A percentile compares a stretch with the other conserved stretches of the same genome.
These are phyloP conservation scores for Tadarida brasiliensis DNA, from an alignment of 2,797 vertebrate genomes.

Conservation along the genomic window DNA sequence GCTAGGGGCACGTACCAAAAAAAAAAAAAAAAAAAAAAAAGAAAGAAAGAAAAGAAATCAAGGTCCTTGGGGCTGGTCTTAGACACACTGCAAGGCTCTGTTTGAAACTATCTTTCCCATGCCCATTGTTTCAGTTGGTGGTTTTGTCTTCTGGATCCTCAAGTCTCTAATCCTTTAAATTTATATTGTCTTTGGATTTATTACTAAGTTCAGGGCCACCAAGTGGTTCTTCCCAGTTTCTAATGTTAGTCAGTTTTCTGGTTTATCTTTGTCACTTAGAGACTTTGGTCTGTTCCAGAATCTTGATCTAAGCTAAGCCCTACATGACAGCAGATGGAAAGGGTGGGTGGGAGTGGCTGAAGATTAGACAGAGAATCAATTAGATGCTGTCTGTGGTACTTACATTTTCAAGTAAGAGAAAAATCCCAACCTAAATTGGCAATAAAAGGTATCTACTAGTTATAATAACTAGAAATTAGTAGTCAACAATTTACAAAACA, in stretches of 20 bases:
- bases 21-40: too few relatives aligned
- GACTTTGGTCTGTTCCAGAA: constrained; percentile 6
- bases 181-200: constrained; percentile 30
- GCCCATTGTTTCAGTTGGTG: neutral
- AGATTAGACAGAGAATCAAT: neutral
- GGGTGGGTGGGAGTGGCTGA: neutral
- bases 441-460: constrained; percentile 28
- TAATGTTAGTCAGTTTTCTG: neutral
- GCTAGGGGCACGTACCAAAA: too few relatives aligned
- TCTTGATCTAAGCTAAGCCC: neutral
- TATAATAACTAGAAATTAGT: neutral
- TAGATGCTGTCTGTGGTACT: constrained; percentile 27
- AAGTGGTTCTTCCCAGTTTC: neutral
- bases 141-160: constrained; percentile 15
- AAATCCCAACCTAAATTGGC: neutral
- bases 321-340: neutral
- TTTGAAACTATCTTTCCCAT: neutral
- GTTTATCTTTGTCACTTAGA: constrained; percentile 7
- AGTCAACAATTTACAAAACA: constrained; percentile 10
- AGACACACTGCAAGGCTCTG: neutral
- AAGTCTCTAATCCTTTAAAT: neutral
- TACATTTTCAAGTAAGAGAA: constrained; percentile 50
- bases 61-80: neutral
- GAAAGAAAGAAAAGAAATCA: too few relatives aligned
- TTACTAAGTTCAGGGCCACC: neutral